Base-by-base conservation (phyloP, 2,113 vertebrate species). In the Neodon shergylaensis region DNA sequence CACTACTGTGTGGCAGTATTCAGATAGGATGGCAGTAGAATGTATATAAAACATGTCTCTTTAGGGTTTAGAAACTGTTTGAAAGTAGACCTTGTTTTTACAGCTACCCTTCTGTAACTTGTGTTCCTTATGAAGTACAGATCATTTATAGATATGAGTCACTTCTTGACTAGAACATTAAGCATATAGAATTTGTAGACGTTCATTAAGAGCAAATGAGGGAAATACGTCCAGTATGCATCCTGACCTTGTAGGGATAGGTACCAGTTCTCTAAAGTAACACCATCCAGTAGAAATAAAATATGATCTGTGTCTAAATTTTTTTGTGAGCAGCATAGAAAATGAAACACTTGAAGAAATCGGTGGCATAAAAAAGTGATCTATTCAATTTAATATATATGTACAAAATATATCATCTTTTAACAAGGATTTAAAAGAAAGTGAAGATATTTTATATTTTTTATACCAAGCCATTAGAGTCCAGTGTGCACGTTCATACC, bases 261-360 rank as follows among this genome's bases (percentile, higher is more conserved):
- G 31, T 26, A 83, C 5, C 70, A 26, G 63, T 94, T 86, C 24
- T 92, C 2, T 52, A 54, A 61, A 70, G 44, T 36, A 66, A 28
- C 31, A 5, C 58, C 49, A 84, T 61, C n/a, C 39, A 90, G 1
- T 83, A 68, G 58, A 88, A 90, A 54, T 54, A 92, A 44, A 92
- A 17, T 77, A 36, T 76, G 19, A 88, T 8, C 39, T 83, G 5
- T 92, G 19, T 94, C 1, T 88, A 88, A 87, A n/a, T 39, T 16
- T 93, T 88, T 93, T 44, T 79, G 44, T 26, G 90, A 95, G 58
- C 42, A 21, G 49, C 7, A 66, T 84, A 91, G 88, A 96, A 82
- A 44, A 36, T 63, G 26, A 92, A 84, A 93, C 58, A 70, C 44
- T 19, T 90, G 90, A 93, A 73, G 26, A 77, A 95, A 79, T 22